Evolutionary conservation across 2,113 vertebrate species (phyloP).

Genomic region (Lethenteron camtschaticum): DNA sequence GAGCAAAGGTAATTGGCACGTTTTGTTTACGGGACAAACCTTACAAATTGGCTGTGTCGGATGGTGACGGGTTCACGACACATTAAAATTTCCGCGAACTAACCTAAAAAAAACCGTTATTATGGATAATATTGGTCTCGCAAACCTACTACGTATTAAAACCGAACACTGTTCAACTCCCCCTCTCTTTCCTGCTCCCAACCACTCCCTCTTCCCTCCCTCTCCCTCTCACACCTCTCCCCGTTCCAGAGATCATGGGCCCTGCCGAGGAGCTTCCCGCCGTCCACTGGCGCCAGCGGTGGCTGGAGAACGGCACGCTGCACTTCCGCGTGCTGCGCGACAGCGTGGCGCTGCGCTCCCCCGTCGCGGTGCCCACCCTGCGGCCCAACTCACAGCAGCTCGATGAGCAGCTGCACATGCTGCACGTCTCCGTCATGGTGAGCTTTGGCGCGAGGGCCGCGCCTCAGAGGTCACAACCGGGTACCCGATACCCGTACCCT

Average conservation of each 20-base stretch:
- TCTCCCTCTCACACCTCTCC: constrained; percentile 8
- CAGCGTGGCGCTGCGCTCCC: constrained; percentile 40
- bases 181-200: not conserved
- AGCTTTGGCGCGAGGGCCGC: constrained; percentile 15
- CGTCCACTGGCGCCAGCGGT: constrained; percentile 97
- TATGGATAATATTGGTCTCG: no score
- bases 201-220: not conserved
- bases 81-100: no score
- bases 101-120: no score
- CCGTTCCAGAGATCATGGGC: constrained; percentile 72
- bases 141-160: no score
- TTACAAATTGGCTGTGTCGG: no score
- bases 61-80: no score
- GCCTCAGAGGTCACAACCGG: no score
- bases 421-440: constrained; percentile 94
- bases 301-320: constrained; percentile 86
- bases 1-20: no score
- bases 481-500: no score
- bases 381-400: constrained; percentile 54
- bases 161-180: not conserved
- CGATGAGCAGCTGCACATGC: constrained; percentile 83
- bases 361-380: constrained; percentile 40
- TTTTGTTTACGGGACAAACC: no score
- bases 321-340: constrained; percentile 84
- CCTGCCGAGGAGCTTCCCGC: constrained; percentile 60